These are phyloP conservation scores for Phoeniculus purpureus DNA, from an alignment of 2,797 vertebrate genomes.

Conservation along the genomic window DNA sequence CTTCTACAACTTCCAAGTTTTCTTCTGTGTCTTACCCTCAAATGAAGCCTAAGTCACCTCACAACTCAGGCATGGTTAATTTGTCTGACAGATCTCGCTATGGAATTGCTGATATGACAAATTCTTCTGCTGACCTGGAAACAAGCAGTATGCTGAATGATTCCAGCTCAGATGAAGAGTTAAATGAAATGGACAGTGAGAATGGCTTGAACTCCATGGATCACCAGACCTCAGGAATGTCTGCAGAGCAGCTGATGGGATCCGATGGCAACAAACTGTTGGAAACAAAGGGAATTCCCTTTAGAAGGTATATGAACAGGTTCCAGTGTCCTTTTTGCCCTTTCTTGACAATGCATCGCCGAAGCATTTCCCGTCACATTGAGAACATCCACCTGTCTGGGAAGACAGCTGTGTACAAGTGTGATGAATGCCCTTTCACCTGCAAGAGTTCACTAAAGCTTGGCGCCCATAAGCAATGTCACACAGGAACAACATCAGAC, in stretches of 20 bases:
- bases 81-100: constrained; percentile 88
- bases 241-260: constrained; percentile 91
- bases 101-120: constrained; percentile 84
- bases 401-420: constrained; percentile 96
- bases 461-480: constrained; percentile 90
- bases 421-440: constrained; percentile 95
- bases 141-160: constrained; percentile 88
- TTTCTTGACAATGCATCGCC: constrained; percentile 95
- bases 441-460: constrained; percentile 95
- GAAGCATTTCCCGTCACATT: constrained; percentile 97
- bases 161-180: constrained; percentile 94
- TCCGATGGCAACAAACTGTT: constrained; percentile 95
- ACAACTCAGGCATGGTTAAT: constrained; percentile 89
- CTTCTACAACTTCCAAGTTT: constrained; percentile 81
- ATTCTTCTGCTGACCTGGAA: constrained; percentile 85
- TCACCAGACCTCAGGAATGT: constrained; percentile 84
- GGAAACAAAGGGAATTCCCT: constrained; percentile 96
- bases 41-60: constrained; percentile 86
- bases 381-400: constrained; percentile 98
- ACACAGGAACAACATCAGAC: constrained; percentile 84
- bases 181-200: constrained; percentile 91
- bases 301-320: constrained; percentile 95
- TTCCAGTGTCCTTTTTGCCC: constrained; percentile 99
- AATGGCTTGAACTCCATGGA: constrained; percentile 88
- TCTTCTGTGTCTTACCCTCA: constrained; percentile 88